These are phyloP conservation scores for Drusus annulatus DNA, from an alignment of 1,140 invertebrate genomes.

Conservation along the genomic window DNA sequence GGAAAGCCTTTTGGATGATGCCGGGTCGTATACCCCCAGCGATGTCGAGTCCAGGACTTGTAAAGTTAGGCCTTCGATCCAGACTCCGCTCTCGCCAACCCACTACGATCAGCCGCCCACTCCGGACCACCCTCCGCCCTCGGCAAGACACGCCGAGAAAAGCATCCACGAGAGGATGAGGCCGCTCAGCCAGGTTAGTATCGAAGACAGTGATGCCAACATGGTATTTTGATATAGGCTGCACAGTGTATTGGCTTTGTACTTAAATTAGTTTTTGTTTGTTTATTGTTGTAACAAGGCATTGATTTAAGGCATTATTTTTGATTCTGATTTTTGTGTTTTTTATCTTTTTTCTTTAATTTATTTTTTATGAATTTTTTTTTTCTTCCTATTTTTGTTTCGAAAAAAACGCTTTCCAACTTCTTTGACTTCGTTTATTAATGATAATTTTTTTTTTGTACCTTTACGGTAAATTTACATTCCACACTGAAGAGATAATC, in stretches of 20 bases:
- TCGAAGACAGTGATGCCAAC: conserved; percentile 57
- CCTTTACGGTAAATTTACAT: too few species aligned
- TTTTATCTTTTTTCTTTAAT: too few species aligned
- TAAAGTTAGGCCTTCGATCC: conserved; percentile 64
- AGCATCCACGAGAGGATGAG: conserved; percentile 93
- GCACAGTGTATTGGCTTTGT: conserved; percentile 39
- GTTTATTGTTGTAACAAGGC: conserved; percentile 22
- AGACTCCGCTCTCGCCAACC: conserved; percentile 83
- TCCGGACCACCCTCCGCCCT: conserved; percentile 94
- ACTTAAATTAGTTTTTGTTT: conserved; percentile 13
- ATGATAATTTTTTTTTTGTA: too few species aligned
- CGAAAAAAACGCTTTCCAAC: too few species aligned
- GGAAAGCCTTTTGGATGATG: conserved; percentile 76
- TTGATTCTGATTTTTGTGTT: too few species aligned
- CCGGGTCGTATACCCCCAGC: conserved; percentile 64
- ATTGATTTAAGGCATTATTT: too few species aligned
- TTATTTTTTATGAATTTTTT: too few species aligned
- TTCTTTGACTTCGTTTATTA: too few species aligned
- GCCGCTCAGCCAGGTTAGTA: conserved; percentile 87
- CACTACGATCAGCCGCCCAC: conserved; percentile 94
- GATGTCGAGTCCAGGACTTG: conserved; percentile 64
- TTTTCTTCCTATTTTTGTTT: too few species aligned
- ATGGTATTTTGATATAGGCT: conserved; percentile 28
- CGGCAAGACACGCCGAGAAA: conserved; percentile 89
- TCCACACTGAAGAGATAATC: too few species aligned